Evolutionary conservation across 2,888 invertebrate genomes (phyloP).

Genomic region (Lacanobia wlatinum): DNA sequence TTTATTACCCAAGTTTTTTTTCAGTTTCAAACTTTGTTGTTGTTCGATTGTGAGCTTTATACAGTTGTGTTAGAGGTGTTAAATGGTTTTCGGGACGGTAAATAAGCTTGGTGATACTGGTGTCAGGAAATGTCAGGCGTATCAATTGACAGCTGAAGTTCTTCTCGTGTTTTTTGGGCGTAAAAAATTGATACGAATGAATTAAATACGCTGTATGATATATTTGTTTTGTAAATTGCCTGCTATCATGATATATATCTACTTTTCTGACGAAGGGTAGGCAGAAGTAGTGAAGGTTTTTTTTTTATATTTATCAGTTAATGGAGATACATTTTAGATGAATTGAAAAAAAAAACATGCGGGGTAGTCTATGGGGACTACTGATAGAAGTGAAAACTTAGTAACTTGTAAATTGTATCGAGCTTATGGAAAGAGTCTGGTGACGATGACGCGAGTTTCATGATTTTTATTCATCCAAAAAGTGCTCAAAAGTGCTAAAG

Average conservation of each 20-base stretch:
- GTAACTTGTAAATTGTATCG: too few relatives aligned
- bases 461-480: too few relatives aligned
- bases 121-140: constrained; percentile 70
- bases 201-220: constrained; percentile 50
- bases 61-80: neutral
- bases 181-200: constrained; percentile 58
- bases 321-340: too few relatives aligned
- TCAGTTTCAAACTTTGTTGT: constrained; percentile 13
- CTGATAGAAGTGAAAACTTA: too few relatives aligned
- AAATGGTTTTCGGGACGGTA: constrained; percentile 16
- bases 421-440: too few relatives aligned
- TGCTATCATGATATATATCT: neutral
- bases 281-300: neutral
- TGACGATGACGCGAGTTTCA: too few relatives aligned
- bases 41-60: constrained; percentile 41
- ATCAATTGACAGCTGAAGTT: constrained; percentile 67
- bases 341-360: too few relatives aligned
- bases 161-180: constrained; percentile 54
- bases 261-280: neutral
- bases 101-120: constrained; percentile 46
- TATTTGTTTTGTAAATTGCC: constrained; percentile 53
- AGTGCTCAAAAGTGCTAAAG: too few relatives aligned
- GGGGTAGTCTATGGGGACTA: too few relatives aligned
- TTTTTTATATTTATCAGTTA: neutral
- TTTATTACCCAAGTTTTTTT: constrained; percentile 50